A percentile compares a stretch with the other conserved stretches of the same genome.
These are phyloP conservation scores for Hiodon tergisus DNA, from an alignment of 2,113 vertebrate species.

Conservation along the genomic window DNA sequence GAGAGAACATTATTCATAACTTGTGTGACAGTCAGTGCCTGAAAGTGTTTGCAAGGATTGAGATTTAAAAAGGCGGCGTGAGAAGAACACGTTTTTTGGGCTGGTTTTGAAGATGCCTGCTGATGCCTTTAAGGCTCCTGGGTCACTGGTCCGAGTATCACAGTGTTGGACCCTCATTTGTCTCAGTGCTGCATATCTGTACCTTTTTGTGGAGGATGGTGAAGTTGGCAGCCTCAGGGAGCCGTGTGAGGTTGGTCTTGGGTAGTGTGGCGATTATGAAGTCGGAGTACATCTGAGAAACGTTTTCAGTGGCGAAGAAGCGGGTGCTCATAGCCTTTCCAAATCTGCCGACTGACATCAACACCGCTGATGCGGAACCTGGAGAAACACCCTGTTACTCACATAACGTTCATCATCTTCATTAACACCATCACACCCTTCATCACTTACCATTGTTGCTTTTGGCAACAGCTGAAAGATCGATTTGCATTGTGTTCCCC, in stretches of 20 bases:
- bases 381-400: not conserved
- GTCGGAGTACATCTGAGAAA: slow-evolving; percentile 47
- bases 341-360: slow-evolving; percentile 46
- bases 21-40: no score
- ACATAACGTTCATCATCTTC: not conserved
- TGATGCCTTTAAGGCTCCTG: no score
- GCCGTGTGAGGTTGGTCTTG: slow-evolving; percentile 38
- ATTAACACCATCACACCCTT: not conserved
- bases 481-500: slow-evolving; percentile 41
- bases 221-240: slow-evolving; percentile 54
- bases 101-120: no score
- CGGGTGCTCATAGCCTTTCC: slow-evolving; percentile 46
- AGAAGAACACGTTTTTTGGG: no score
- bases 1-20: no score
- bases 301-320: slow-evolving; percentile 43
- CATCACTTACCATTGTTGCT: slow-evolving; percentile 43
- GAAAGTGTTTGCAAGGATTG: no score
- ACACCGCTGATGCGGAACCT: slow-evolving; percentile 47
- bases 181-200: no score
- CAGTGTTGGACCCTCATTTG: not conserved
- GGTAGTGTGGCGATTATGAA: slow-evolving; percentile 45
- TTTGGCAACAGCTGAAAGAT: slow-evolving; percentile 36
- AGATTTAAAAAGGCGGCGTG: no score
- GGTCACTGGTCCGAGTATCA: not conserved
- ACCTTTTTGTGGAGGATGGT: slow-evolving; percentile 50